Base-by-base conservation (phyloP, 2,888 invertebrate species). In the Noctua comes region DNA sequence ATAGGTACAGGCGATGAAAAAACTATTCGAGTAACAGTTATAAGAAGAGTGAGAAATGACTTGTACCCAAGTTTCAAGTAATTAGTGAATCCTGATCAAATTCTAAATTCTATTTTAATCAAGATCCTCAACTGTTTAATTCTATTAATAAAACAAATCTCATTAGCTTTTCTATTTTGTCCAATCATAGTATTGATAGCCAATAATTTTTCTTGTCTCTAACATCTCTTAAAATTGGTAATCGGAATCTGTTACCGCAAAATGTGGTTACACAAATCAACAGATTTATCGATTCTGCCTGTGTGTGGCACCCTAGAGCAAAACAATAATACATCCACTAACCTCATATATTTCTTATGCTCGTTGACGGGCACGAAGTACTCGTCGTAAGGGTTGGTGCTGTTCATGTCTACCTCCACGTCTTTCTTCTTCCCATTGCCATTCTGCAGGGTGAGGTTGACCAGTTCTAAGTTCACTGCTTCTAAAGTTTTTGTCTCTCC, bases 301-400 rank as follows among this genome's bases (percentile, higher is more conserved):
- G 43, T 64, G 54, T 48, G 54, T 48, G 62, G 40, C 8, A 6
- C 43, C 48, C 2, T 64, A 21, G n/a, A 2, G 11, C 10, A n/a
- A 36, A 64, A 57, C n/a, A 75, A 69, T 51, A 59, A 10, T 57
- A 68, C 24, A 21, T 76, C 62, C 40, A 92, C 96, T 95, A 93
- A 98, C 98, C 98, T 98, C 97, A 98, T 98, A 93, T 98, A 98
- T 96, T 98, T 98, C 92, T 98, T 97, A 94, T 98, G 98, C 92
- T 98, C 98, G 93, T 98, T 98, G 85, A 98, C 98, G 51, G 98
- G 98, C 83, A 98, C 98, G 93, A 98, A 98, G 94, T 98, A 98
- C 91, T 98, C 98, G 91, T 98, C 98, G 93, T 98, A 98, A 10
- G 98, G 98, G 93, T 98, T 98, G 57, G 97, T 97, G 40, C 97